phyloP scores from a whole-genome alignment of 2,797 vertebrate genomes.

The Sebastes taczanowskii region DNA sequence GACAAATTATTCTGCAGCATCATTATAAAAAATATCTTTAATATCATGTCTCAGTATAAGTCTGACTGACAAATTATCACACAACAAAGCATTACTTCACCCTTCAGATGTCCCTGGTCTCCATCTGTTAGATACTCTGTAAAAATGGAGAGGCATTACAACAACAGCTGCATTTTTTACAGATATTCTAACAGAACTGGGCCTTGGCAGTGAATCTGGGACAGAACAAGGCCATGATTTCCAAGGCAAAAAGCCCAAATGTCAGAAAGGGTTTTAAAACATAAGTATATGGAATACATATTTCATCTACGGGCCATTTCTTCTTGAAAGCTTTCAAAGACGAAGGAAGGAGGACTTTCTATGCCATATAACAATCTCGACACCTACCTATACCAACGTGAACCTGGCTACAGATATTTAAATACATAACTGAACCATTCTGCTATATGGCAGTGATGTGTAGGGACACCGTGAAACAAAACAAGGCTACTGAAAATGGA shows the following conservation, averaged over 20 bases:
- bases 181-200: not conserved
- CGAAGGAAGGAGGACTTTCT: not conserved
- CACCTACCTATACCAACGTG: not conserved
- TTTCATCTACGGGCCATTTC: not conserved
- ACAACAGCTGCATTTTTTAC: not conserved
- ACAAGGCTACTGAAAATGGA: not conserved
- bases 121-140: not conserved
- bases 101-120: not conserved
- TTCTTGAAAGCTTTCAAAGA: not conserved
- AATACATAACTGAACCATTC: not conserved
- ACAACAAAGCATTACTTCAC: not conserved
- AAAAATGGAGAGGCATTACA: not conserved
- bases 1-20: not conserved
- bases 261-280: not conserved
- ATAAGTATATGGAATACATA: not conserved
- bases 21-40: not conserved
- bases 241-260: not conserved
- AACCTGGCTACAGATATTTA: not conserved
- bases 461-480: not conserved
- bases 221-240: not conserved
- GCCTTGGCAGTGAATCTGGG: not conserved
- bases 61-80: not conserved
- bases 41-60: not conserved
- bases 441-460: not conserved
- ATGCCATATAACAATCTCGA: not conserved